Conservation (phyloP, 2,888 invertebrate genomes). For the Oligia strigilis region DNA sequence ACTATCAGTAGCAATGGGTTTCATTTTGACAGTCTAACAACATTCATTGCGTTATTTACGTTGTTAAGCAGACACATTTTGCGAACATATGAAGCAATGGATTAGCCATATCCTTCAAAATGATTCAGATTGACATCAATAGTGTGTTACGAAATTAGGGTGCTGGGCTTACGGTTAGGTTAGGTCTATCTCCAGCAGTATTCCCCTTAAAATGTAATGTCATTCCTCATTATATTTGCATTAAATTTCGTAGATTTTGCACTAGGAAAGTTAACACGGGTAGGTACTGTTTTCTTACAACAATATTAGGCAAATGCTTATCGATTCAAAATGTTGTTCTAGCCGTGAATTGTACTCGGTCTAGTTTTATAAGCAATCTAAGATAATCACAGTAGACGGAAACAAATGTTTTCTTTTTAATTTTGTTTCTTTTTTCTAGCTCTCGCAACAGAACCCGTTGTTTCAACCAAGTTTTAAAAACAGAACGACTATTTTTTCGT, state of each 20-base stretch:
- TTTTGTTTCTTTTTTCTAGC: neutral
- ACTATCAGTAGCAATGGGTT: too few relatives aligned
- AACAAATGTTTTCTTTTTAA: constrained; percentile 1
- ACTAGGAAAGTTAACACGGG: neutral
- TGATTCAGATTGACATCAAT: too few relatives aligned
- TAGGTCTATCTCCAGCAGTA: neutral
- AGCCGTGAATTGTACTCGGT: constrained; percentile 9
- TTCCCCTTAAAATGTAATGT: neutral
- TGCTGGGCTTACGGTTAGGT: too few relatives aligned
- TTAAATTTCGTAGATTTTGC: neutral
- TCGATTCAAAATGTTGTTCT: constrained; percentile 17
- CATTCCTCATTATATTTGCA: neutral
- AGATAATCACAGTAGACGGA: neutral
- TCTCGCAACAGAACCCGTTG: neutral
- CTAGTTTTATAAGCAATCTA: constrained; percentile 34
- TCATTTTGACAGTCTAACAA: too few relatives aligned
- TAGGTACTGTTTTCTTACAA: neutral
- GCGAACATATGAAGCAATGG: too few relatives aligned
- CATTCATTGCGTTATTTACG: too few relatives aligned
- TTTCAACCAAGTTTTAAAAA: neutral
- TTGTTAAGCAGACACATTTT: too few relatives aligned
- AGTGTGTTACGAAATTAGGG: too few relatives aligned
- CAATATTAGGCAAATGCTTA: constrained; percentile 23
- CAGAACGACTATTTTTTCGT: neutral
- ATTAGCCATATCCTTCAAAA: too few relatives aligned